Base-by-base conservation (phyloP, 2,888 invertebrate species). In the Xestoiulus laeticollis region DNA sequence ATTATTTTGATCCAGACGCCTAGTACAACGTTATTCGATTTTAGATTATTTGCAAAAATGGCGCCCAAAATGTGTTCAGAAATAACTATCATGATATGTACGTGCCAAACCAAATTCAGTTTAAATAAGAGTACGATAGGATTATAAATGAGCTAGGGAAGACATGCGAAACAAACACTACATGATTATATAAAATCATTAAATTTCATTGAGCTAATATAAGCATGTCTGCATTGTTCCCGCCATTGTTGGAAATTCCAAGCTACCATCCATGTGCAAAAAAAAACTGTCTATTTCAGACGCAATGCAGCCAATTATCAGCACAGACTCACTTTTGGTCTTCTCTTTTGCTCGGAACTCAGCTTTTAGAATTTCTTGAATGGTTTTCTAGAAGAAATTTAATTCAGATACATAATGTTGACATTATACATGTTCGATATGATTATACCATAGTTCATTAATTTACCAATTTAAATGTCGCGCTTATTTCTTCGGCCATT, bases 401-500 rank as follows among this genome's bases (percentile, higher is more conserved):
- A 59, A 22, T 22, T 19, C 10, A 19, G n/a, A 10, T 0, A 68
- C 8, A 22, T 68, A 0, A 68, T 5, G 1, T 5, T 19, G 32
- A 32, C 32, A 83, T 16, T 19, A 14, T 26, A 33, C 8, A 14
- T 22, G n/a, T 30, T 10, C 0, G 19, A 6, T 32, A 4, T 32
- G 26, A 30, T n/a, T 10, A 30, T 30, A 1, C 26, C 22, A 3
- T n/a, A 16, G 12, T 8, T n/a, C 6, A n/a, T 59, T n/a, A 26
- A 84, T 14, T 84, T 32, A 26, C 33, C 32, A 84, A 84, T 84
- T 84, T 84, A 84, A 84, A 84, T 84, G 84, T 38, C 33, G 84
- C 33, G 19, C 38, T 26, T 33, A 84, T 84, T 33, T 84, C 84
- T 4, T 32, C 84, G n/a, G 84, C 84, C 84, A 84, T 84, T 84